Conservation (phyloP, 2,797 vertebrate genomes). For the Muraenolepis orangiensis region DNA sequence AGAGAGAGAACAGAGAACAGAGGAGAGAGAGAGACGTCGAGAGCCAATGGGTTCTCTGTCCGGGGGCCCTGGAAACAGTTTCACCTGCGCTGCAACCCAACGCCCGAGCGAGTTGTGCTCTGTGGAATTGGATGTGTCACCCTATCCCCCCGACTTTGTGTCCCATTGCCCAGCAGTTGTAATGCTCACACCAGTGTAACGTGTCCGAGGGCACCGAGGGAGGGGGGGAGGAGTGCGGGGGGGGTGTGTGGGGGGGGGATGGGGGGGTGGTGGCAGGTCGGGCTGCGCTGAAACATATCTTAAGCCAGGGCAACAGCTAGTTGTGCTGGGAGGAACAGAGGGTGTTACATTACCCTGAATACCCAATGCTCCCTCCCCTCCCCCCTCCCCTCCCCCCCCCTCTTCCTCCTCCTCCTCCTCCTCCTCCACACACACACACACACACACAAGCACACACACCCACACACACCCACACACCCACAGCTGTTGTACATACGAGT, state of each 20-base stretch:
- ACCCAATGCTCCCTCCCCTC: conserved; percentile 40
- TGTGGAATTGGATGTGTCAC: conserved; percentile 69
- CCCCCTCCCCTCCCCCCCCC: conserved; percentile 9
- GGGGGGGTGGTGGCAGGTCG: conserved; percentile 59
- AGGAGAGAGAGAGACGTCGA: background rate
- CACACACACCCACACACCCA: conserved; percentile 52
- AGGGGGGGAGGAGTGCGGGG: too few relatives aligned
- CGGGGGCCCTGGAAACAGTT: conserved; percentile 58
- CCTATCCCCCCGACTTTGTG: conserved; percentile 69
- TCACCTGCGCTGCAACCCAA: conserved; percentile 73
- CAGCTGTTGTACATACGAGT: conserved; percentile 46
- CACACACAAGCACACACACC: conserved; percentile 24
- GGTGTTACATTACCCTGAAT: conserved; percentile 67
- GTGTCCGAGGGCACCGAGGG: conserved; percentile 63
- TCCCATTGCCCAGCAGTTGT: conserved; percentile 74
- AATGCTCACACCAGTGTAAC: conserved; percentile 76
- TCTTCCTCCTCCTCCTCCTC: conserved; percentile 18
- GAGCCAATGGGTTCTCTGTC: conserved; percentile 30
- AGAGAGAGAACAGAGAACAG: background rate
- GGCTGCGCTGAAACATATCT: conserved; percentile 74
- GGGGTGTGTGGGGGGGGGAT: too few relatives aligned
- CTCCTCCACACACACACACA: conserved; percentile 1
- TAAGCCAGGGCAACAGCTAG: conserved; percentile 69
- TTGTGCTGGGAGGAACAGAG: conserved; percentile 55
- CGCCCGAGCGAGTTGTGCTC: conserved; percentile 49